These are phyloP conservation scores for Phrynocephalus versicolor DNA, from an alignment of 2,113 vertebrate genomes.

Conservation along the genomic window DNA sequence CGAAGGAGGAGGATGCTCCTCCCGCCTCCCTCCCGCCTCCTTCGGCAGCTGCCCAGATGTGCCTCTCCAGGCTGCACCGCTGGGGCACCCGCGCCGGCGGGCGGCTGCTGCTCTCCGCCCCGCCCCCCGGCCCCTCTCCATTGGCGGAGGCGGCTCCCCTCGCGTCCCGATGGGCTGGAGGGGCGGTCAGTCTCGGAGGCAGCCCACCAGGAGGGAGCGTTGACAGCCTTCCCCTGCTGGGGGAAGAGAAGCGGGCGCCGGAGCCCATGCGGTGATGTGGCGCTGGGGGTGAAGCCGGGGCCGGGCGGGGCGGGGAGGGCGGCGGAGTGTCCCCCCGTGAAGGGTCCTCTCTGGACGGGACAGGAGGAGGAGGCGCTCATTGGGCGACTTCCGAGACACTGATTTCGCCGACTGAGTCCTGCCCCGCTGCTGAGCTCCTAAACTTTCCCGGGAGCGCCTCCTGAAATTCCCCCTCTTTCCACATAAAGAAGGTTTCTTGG, in stretches of 20 bases:
- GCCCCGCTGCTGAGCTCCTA: not conserved
- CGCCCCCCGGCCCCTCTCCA: slow-evolving; percentile 6
- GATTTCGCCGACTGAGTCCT: not conserved
- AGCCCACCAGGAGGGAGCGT: not conserved
- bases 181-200: slow-evolving; percentile 31
- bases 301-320: not conserved
- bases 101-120: no score
- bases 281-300: not conserved
- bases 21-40: not conserved
- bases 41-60: slow-evolving; percentile 68
- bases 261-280: slow-evolving; percentile 64
- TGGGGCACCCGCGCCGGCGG: not conserved
- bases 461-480: not conserved
- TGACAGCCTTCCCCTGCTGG: slow-evolving; percentile 2
- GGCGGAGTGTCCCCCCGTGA: not conserved
- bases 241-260: slow-evolving; percentile 6
- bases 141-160: slow-evolving; percentile 31
- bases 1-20: not conserved
- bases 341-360: not conserved
- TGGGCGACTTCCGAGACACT: not conserved
- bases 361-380: not conserved
- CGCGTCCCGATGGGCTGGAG: slow-evolving; percentile 14
- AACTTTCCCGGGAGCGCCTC: not conserved
- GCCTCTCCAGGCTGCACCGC: slow-evolving; percentile 52
- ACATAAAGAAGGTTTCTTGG: not conserved